Evolutionary conservation across 2,888 invertebrate species (phyloP), one percentile per base, ranked within the genome.

Genomic region (Clepsis dumicolana): DNA sequence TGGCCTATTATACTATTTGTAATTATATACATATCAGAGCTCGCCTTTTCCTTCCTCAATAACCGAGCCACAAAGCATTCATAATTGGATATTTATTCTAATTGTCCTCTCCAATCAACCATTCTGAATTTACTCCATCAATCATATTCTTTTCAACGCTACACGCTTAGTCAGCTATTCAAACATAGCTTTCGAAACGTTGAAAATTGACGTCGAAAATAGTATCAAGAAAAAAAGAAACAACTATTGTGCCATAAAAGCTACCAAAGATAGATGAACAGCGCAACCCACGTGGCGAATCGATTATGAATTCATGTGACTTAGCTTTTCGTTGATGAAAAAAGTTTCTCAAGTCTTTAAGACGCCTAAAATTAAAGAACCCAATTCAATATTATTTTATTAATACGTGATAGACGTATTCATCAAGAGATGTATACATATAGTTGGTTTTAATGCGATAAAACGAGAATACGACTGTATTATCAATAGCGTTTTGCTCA

Each of bases 41-140:
- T 18, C 8, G 16, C 18, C 18, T 16, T 54, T 54, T 54, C 54
- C 54, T 54, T 54, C 54, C 54, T 54, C 21, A 54, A 32, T 32
- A 29, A 29, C 18, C 21, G 29, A 44, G 8, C 44, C 18, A 16
- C 18, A 5, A n/a, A 44, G 8, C 5, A 8, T 44, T 8, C 44
- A 16, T 8, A 4, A 41, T 41, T 41, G 5, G 1, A 38, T 41
- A 41, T 16, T 41, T 41, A 29, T 32, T 14, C 32, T 5, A 18
- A 21, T 21, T 54, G 10, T 54, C 54, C 32, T n/a, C 32, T 8
- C 4, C 29, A 32, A 32, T 18, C 18, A 32, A 54, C n/a, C 53
- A 16, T 29, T 32, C 16, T 50, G 4, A 24, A 24, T 24, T 50
- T 12, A 14, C 50, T 50, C 14, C 24, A 50, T 50, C 50, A 50